Evolutionary conservation across 2,113 vertebrate species (phyloP).

Genomic region (Hippopotamus amphibius): DNA sequence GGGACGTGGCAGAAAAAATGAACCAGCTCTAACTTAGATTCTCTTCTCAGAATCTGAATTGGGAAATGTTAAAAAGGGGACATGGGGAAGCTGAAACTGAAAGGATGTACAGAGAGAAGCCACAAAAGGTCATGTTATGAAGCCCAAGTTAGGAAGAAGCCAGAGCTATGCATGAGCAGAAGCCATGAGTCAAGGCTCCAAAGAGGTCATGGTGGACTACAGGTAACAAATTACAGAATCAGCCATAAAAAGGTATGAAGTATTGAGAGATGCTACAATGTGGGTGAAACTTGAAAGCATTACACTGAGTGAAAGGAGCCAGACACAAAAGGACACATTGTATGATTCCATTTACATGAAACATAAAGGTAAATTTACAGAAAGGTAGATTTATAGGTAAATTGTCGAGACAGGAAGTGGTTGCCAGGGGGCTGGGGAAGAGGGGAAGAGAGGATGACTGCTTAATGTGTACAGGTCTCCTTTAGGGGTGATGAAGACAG

Average conservation of each 20-base stretch:
- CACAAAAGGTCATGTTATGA: neutral
- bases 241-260: neutral
- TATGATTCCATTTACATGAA: neutral
- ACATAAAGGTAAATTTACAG: neutral
- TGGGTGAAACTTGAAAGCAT: neutral
- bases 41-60: neutral
- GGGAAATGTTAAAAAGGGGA: neutral
- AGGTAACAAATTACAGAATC: neutral
- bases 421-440: neutral
- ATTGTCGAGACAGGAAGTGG: neutral
- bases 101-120: neutral
- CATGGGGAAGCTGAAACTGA: neutral
- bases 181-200: neutral
- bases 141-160: neutral
- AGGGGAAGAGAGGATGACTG: neutral
- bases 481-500: neutral
- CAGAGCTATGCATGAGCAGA: neutral
- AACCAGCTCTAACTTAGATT: neutral
- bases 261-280: fast-evolving
- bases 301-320: neutral
- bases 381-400: neutral
- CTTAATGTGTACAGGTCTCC: neutral
- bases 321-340: neutral
- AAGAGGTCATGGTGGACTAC: neutral
- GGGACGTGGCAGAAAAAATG: neutral